A percentile compares a stretch with the other conserved stretches of the same genome.
phyloP scores from a whole-genome alignment of 2,888 invertebrate genomes.

The Selenia dentaria region DNA sequence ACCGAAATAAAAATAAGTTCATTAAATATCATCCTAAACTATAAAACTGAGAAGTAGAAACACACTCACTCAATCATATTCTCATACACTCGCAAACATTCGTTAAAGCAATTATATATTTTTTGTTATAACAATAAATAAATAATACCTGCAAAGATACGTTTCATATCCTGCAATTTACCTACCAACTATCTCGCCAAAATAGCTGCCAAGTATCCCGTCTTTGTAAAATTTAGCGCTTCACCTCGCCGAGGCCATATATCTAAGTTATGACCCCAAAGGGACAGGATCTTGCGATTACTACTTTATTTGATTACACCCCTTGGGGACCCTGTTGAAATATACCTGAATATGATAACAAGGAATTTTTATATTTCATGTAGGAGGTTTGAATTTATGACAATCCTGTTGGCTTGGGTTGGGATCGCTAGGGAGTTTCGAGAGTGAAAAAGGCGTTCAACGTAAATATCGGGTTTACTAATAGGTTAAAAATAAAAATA shows the following conservation, averaged over 20 bases:
- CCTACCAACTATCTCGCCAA: not conserved
- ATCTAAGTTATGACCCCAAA: constrained; percentile 30
- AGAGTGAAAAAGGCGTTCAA: not conserved
- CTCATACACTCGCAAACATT: too few relatives aligned
- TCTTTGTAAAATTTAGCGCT: constrained; percentile 24
- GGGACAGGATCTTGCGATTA: constrained; percentile 29
- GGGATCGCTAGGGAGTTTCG: not conserved
- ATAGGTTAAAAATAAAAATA: too few relatives aligned
- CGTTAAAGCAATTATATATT: too few relatives aligned
- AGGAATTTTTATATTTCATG: constrained; percentile 15
- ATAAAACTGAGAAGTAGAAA: too few relatives aligned
- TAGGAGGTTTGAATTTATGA: constrained; percentile 9
- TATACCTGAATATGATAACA: constrained; percentile 21
- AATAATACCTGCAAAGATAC: too few relatives aligned
- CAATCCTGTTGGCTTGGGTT: not conserved
- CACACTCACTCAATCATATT: too few relatives aligned
- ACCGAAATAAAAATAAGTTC: too few relatives aligned
- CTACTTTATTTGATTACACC: constrained; percentile 36
- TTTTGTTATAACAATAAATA: too few relatives aligned
- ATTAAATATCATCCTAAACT: too few relatives aligned
- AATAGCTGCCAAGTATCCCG: constrained; percentile 1
- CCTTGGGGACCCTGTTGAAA: constrained; percentile 13
- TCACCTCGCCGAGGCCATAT: constrained; percentile 23
- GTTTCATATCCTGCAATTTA: not conserved
- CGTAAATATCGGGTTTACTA: too few relatives aligned